Percentiles rank a stretch among this genome's conserved stretches.
These are phyloP conservation scores for Brachionus paranguensis DNA, from an alignment of 1,140 invertebrate genomes.

Conservation along the genomic window DNA sequence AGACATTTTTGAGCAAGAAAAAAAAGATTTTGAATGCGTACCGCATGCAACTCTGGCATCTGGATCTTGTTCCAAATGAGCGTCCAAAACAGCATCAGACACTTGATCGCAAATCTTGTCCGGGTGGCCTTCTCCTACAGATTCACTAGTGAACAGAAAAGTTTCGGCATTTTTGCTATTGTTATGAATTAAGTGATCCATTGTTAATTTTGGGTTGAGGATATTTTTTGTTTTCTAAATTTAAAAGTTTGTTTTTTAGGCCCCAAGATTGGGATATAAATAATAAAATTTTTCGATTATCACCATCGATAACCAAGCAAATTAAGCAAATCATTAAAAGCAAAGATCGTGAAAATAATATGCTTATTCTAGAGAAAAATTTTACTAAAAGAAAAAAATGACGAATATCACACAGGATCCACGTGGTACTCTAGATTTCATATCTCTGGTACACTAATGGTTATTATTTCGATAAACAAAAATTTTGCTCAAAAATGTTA, in stretches of 20 bases:
- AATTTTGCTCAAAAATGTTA: not conserved
- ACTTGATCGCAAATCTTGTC: conserved; percentile 99
- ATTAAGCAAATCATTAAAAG: conserved; percentile 7
- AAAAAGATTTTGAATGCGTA: not conserved
- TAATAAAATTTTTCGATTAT: conserved; percentile 4
- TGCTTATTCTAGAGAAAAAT: not conserved
- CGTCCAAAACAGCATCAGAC: conserved; percentile 95
- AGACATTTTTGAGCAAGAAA: not conserved
- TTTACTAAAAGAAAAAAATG: not conserved
- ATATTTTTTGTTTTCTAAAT: conserved; percentile 16
- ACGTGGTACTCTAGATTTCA: not conserved
- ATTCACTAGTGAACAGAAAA: conserved; percentile 97
- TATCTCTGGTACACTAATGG: conserved; percentile 11
- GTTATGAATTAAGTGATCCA: conserved; percentile 33
- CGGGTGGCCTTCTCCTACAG: conserved; percentile 94
- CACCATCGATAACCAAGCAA: not conserved
- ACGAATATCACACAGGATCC: conserved; percentile 1
- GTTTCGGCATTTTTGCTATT: not conserved
- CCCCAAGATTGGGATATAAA: not conserved
- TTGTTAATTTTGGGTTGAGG: not conserved
- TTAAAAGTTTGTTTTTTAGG: not conserved
- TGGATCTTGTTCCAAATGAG: conserved; percentile 88
- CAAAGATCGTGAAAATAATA: not conserved
- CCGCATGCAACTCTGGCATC: conserved; percentile 94
- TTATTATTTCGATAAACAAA: not conserved